Evolutionary conservation across 2,797 vertebrate species (phyloP).

Genomic region (Hephaestus fuliginosus): DNA sequence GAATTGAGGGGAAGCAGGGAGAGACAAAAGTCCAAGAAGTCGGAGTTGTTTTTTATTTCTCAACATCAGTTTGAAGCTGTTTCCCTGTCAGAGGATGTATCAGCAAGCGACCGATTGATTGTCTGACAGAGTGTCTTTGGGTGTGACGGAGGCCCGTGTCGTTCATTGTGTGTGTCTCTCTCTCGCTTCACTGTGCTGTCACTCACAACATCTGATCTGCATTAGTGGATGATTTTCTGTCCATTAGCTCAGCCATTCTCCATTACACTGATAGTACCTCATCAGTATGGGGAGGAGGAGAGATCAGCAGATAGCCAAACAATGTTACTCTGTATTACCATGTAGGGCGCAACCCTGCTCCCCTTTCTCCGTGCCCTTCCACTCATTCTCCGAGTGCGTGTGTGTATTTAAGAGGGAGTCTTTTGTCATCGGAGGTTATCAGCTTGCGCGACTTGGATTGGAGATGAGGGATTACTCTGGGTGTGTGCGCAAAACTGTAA

Average conservation of each 20-base stretch:
- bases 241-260: slow-evolving; percentile 54
- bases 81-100: slow-evolving; percentile 40
- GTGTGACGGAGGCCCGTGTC: slow-evolving; percentile 45
- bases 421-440: slow-evolving; percentile 48
- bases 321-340: slow-evolving; percentile 24
- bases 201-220: slow-evolving; percentile 69
- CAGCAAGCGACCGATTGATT: slow-evolving; percentile 38
- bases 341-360: slow-evolving; percentile 14
- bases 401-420: slow-evolving; percentile 12
- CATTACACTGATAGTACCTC: slow-evolving; percentile 57
- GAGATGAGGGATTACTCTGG: slow-evolving; percentile 30
- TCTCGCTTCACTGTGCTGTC: slow-evolving; percentile 44
- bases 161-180: slow-evolving; percentile 23
- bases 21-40: background rate
- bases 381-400: slow-evolving; percentile 12
- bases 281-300: slow-evolving; percentile 46
- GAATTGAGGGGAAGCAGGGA: slow-evolving; percentile 6
- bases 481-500: slow-evolving; percentile 12
- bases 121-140: slow-evolving; percentile 54
- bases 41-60: background rate
- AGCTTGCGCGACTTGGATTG: slow-evolving; percentile 30
- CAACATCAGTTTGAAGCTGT: slow-evolving; percentile 8
- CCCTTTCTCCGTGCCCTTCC: slow-evolving; percentile 33
- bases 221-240: slow-evolving; percentile 67
- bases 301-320: slow-evolving; percentile 33